Base-by-base conservation (phyloP, 1,140 invertebrate genomes). In the Orius insidiosus region DNA sequence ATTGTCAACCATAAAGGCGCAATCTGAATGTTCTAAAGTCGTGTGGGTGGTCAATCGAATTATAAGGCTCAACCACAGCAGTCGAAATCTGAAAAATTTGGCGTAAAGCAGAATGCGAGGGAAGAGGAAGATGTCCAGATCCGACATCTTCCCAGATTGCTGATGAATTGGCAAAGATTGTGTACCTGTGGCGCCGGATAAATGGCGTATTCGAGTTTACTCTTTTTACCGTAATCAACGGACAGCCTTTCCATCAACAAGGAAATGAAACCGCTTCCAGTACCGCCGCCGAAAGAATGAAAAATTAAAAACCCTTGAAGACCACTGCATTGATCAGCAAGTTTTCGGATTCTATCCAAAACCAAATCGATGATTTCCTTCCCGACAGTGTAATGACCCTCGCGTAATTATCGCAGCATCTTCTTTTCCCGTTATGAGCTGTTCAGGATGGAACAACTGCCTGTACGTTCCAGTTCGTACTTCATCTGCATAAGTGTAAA, bases 201-300 rank as follows among this genome's bases (percentile, higher is more conserved):
- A 49, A 78, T 69, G 47, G 74, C 66, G 55, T 78, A 79, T 59
- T 80, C 74, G 16, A 78, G 61, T 56, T 78, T 79, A 38, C 71
- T 70, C 55, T 76, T 78, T 61, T 79, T 78, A 35, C 75, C 75
- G 54, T 75, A 78, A 52, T 78, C 75, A 2, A 76, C 70, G 18
- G 70, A 71, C 3, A 78, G 58, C 40, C 73, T 58, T 62, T 78
- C 75, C 75, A 79, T 78, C 5, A 78, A 61, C 7, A 79, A 62
- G 7, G 75, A 74, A 5, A 72, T 71, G 55, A 78, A 79, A 1
- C 76, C 75, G 38, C 73, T 76, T 7, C 88, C 88, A 30, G 88
- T 92, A 5, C 88, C 88, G 37, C 88, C 89, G 36, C 89, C 88
- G 59, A 93, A 90, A 0, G 83, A 78, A 51, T 88, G 82, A 63